Evolutionary conservation across 2,113 vertebrate genomes (phyloP).

Genomic region (Coturnix japonica): DNA sequence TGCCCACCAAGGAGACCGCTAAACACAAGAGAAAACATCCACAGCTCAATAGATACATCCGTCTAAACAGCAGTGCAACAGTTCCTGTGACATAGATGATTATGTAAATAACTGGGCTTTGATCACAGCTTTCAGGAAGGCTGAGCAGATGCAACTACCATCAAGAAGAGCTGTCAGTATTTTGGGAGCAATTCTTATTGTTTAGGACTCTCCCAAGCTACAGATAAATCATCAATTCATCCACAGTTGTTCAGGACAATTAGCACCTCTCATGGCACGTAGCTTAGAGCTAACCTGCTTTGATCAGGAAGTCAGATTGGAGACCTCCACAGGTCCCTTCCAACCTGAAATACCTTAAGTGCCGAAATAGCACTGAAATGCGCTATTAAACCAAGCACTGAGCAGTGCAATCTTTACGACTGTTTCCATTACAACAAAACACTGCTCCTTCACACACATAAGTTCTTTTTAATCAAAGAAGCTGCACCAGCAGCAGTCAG

Average conservation of each 20-base stretch:
- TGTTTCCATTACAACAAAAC: neutral
- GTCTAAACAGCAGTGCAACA: neutral
- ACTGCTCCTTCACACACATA: neutral
- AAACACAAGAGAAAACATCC: constrained; percentile 25
- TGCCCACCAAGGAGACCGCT: constrained; percentile 96
- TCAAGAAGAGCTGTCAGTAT: neutral
- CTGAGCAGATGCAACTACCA: neutral
- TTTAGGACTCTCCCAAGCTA: neutral
- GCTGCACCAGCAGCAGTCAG: neutral
- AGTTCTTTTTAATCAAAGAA: neutral
- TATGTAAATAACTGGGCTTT: neutral
- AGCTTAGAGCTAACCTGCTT: neutral
- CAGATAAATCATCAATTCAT: neutral
- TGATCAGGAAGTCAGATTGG: neutral
- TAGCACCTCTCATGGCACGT: neutral
- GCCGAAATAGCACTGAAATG: neutral
- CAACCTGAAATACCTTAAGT: neutral
- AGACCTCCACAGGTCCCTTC: neutral
- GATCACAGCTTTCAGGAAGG: neutral
- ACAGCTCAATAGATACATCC: neutral
- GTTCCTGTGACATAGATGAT: neutral
- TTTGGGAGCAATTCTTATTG: neutral
- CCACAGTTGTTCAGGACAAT: neutral
- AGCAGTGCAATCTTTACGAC: neutral
- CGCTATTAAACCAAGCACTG: neutral